phyloP scores from a whole-genome alignment of 1,140 invertebrate species.

The Drosophila simulans region DNA sequence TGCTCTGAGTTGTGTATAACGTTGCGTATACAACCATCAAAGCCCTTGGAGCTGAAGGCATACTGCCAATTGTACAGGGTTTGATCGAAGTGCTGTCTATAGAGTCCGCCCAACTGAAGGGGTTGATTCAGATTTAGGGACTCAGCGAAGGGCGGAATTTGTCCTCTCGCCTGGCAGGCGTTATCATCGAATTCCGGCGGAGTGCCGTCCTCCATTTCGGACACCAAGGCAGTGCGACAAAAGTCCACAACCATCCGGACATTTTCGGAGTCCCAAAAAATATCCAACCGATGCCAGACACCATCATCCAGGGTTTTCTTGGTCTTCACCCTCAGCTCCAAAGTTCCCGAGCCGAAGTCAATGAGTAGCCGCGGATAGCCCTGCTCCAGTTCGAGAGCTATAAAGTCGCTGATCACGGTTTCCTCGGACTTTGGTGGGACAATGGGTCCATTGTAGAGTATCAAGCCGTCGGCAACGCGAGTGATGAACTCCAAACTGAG shows the following conservation, averaged over 20 bases:
- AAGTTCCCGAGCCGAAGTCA: constrained; percentile 89
- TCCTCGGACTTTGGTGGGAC: constrained; percentile 86
- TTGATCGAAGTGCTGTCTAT: constrained; percentile 86
- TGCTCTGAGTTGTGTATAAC: constrained; percentile 89
- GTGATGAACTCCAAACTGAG: constrained; percentile 90
- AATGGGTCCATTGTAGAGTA: constrained; percentile 90
- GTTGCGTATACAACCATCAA: constrained; percentile 89
- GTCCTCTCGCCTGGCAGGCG: constrained; percentile 87
- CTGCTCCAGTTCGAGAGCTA: constrained; percentile 88
- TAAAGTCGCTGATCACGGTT: constrained; percentile 87
- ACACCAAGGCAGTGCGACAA: constrained; percentile 86
- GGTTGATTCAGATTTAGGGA: constrained; percentile 89
- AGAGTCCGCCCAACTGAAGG: constrained; percentile 88
- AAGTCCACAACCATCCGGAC: constrained; percentile 88
- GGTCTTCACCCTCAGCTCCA: constrained; percentile 87
- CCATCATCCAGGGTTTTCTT: constrained; percentile 87
- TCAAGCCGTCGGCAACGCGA: constrained; percentile 87
- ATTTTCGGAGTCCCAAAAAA: constrained; percentile 88
- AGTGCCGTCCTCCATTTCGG: constrained; percentile 86
- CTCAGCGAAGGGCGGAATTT: constrained; percentile 88
- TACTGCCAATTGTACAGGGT: constrained; percentile 85
- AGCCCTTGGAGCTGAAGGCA: constrained; percentile 86
- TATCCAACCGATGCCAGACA: constrained; percentile 89
- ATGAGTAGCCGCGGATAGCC: constrained; percentile 88
- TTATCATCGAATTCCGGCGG: constrained; percentile 86